phyloP scores from a whole-genome alignment of 2,888 invertebrate species.

The Morpho deidamia region DNA sequence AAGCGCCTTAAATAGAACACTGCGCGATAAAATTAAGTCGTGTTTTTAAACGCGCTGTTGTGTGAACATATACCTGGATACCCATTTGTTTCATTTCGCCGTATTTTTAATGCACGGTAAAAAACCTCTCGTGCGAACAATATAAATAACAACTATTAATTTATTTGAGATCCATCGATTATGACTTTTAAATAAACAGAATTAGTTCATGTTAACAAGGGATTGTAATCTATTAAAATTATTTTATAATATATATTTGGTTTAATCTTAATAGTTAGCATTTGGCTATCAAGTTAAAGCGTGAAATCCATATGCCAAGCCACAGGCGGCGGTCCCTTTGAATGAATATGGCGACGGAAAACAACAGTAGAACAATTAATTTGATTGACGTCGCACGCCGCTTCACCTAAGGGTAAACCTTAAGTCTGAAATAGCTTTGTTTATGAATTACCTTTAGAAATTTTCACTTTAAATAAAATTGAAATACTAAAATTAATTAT shows the following conservation, averaged over 20 bases:
- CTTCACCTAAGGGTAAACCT: slow-evolving; percentile 28
- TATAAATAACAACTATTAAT: too few species aligned
- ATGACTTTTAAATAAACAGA: too few species aligned
- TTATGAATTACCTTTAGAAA: slow-evolving; percentile 43
- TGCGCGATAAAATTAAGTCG: too few species aligned
- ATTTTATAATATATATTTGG: not conserved
- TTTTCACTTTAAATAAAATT: slow-evolving; percentile 52
- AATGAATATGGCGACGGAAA: slow-evolving; percentile 16
- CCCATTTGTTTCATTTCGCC: too few species aligned
- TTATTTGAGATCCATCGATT: too few species aligned
- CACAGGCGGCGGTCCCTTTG: slow-evolving; percentile 23
- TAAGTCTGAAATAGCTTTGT: slow-evolving; percentile 30
- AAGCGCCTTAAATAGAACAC: too few species aligned
- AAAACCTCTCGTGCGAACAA: too few species aligned
- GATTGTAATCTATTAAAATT: too few species aligned
- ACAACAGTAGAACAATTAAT: slow-evolving; percentile 25
- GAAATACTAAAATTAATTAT: slow-evolving; percentile 49
- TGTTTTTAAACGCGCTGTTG: too few species aligned
- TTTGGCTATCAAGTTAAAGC: slow-evolving; percentile 12
- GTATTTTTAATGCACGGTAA: too few species aligned
- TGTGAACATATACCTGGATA: too few species aligned
- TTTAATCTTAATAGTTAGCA: slow-evolving; percentile 9
- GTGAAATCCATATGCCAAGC: slow-evolving; percentile 22
- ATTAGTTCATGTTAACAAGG: too few species aligned
- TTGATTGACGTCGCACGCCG: slow-evolving; percentile 32